Base-by-base conservation (phyloP, 2,888 invertebrate species). In the Scrobipalpa atriplicella region DNA sequence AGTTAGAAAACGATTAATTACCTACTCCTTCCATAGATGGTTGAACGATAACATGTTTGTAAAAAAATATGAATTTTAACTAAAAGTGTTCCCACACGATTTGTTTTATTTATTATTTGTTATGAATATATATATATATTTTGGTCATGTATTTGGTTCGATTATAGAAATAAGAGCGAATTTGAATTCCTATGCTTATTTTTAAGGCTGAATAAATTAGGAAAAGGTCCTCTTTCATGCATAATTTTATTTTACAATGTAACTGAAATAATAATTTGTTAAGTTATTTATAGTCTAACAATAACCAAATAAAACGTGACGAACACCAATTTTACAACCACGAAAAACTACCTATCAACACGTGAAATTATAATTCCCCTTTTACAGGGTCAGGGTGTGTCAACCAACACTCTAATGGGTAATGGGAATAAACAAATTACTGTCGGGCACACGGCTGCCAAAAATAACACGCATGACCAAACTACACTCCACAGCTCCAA, bases 381-480 rank as follows among this genome's bases (percentile, higher is more conserved):
- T 52, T 36, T 21, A 52, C 61, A 39, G 19, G 52, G 58, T 38
- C 18, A 54, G 68, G 73, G 71, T 70, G 70, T 63, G 74, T 69
- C 70, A 67, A 69, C 77, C 70, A 67, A 69, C 77, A 77, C 75
- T 71, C 19, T 36, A 62, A 65, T 64, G 71, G 66, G 64, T 69
- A 72, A 76, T 70, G 69, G 39, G 11, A 16, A 58, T 58, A 58
- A 72, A 76, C 65, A 69, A 68, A 72, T 73, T 70, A 36, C 63
- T 65, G 71, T 67, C 13, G 36, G 66, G 67, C 72, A 72, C 71
- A 67, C 65, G 70, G 71, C n/a, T 68, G 69, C 73, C 74, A 74
- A 78, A 84, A 81, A 77, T 80, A 82, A 38, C 70, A 75, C 75
- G 72, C 75, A 76, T 79, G 81, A 83, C 72, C 77, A 74, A 76